A percentile compares a stretch with the other conserved stretches of the same genome.
phyloP scores from a whole-genome alignment of 1,140 invertebrate species.

The Gryon sp. region DNA sequence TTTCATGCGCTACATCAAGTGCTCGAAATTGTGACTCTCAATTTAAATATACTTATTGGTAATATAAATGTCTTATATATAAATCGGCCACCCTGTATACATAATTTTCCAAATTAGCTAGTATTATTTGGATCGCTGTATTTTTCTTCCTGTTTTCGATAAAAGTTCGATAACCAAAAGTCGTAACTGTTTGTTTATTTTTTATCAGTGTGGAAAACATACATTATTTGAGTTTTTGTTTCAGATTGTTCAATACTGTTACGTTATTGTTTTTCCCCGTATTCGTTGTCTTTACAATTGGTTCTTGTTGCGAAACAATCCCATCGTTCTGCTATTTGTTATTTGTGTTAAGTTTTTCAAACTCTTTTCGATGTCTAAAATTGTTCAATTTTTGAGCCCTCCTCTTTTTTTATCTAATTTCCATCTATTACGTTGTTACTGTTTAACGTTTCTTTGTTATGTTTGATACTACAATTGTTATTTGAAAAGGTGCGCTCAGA shows the following conservation, averaged over 20 bases:
- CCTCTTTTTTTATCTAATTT: constrained; percentile 2
- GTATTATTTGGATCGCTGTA: too few species aligned
- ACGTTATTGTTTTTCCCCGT: too few species aligned
- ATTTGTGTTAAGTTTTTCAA: constrained; percentile 31
- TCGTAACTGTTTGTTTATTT: too few species aligned
- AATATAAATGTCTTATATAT: too few species aligned
- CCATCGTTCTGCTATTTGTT: constrained; percentile 10
- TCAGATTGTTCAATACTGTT: constrained; percentile 32
- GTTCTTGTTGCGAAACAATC: constrained; percentile 1
- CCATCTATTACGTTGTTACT: constrained; percentile 31
- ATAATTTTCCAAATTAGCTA: too few species aligned
- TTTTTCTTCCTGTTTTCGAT: too few species aligned
- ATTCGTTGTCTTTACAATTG: constrained; percentile 32
- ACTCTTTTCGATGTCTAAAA: constrained; percentile 23
- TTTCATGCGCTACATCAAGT: too few species aligned
- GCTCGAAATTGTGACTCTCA: too few species aligned
- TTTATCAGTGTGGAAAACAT: too few species aligned
- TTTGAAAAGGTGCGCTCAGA: constrained; percentile 59
- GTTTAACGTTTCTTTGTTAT: constrained; percentile 51
- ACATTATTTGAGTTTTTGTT: constrained; percentile 42
- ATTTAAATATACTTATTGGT: too few species aligned
- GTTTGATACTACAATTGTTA: constrained; percentile 38
- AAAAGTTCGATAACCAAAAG: too few species aligned
- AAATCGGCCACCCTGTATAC: too few species aligned
- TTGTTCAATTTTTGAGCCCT: neutral